phyloP scores from a whole-genome alignment of 2,797 vertebrate genomes.

The Gorsachius magnificus region DNA sequence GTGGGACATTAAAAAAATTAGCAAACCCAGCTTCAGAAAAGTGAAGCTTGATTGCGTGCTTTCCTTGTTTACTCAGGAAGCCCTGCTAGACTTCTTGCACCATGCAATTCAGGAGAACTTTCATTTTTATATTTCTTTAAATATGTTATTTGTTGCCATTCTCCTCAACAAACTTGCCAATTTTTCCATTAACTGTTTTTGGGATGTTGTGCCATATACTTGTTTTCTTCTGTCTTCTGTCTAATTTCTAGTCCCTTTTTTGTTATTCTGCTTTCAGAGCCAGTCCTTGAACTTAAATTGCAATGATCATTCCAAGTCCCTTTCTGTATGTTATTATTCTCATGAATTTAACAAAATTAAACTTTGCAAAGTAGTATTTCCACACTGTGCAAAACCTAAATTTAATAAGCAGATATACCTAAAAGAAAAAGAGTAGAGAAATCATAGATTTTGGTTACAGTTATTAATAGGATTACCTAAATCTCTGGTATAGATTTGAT shows the following conservation, averaged over 20 bases:
- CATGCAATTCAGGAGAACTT: not conserved
- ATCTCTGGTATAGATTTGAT: not conserved
- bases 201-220: not conserved
- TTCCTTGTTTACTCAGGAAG: not conserved
- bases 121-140: not conserved
- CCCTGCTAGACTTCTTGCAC: not conserved
- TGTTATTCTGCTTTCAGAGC: not conserved
- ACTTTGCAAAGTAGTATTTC: not conserved
- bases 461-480: not conserved
- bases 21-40: not conserved
- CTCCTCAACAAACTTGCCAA: not conserved
- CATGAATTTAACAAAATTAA: not conserved
- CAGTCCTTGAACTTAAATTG: not conserved
- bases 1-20: not conserved
- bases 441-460: not conserved
- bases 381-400: not conserved
- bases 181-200: not conserved
- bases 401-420: not conserved
- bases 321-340: not conserved
- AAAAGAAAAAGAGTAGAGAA: not conserved
- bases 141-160: not conserved
- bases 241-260: not conserved
- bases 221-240: not conserved
- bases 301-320: not conserved
- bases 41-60: not conserved